phyloP scores from a whole-genome alignment of 1,140 invertebrate genomes.

The Aphaenogaster floridana region DNA sequence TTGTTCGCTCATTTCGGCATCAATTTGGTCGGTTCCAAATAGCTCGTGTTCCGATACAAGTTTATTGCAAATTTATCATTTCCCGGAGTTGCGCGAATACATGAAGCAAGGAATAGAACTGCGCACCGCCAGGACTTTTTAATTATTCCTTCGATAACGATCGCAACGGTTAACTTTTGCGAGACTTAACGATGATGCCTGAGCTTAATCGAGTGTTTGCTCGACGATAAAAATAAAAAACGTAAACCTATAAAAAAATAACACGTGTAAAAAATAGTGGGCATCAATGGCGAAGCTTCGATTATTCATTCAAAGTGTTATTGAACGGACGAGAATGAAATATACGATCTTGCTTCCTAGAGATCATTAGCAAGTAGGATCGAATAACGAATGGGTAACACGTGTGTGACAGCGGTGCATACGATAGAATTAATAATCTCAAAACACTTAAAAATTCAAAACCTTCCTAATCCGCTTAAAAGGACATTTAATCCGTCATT shows the following conservation, averaged over 20 bases:
- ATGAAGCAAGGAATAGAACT: constrained; percentile 39
- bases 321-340: constrained; percentile 25
- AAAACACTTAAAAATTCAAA: constrained; percentile 27
- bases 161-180: constrained; percentile 19
- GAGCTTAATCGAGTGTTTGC: neutral
- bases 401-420: neutral
- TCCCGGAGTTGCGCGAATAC: constrained; percentile 28
- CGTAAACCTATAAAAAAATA: constrained; percentile 29
- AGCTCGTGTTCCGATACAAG: neutral
- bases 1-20: constrained; percentile 34
- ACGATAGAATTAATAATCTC: constrained; percentile 14
- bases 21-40: neutral
- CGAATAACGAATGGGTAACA: neutral
- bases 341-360: neutral
- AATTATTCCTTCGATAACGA: constrained; percentile 53
- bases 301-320: constrained; percentile 45
- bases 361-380: constrained; percentile 14
- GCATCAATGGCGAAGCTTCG: constrained; percentile 38
- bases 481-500: constrained; percentile 9
- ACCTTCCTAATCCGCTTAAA: constrained; percentile 20
- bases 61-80: constrained; percentile 41
- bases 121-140: neutral
- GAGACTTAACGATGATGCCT: constrained; percentile 14
- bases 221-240: constrained; percentile 55
- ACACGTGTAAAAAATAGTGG: constrained; percentile 42